Percentiles rank a stretch among this genome's conserved stretches.
Evolutionary conservation across 2,797 vertebrate species (phyloP).

Genomic region (Echiichthys vipera): DNA sequence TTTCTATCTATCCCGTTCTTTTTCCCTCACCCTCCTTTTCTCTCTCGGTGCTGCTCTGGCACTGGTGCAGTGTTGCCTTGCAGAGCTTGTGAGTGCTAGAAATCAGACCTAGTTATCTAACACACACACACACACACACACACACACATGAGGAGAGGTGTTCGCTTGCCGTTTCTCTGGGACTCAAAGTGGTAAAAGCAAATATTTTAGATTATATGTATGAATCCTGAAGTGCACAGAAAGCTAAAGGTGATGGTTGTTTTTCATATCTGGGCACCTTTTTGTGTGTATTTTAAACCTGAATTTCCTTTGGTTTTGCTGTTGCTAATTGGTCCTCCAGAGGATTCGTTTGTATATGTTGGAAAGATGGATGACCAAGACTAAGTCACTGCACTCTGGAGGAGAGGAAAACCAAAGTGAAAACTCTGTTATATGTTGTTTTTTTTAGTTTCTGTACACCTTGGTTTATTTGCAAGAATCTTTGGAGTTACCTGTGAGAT

Average conservation of each 20-base stretch:
- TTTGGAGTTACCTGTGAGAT: constrained; percentile 8
- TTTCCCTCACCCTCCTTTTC: constrained; percentile 50
- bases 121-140: constrained; percentile 49
- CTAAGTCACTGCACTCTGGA: constrained; percentile 51
- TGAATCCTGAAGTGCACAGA: constrained; percentile 33
- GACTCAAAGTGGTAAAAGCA: constrained; percentile 37
- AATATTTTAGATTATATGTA: constrained; percentile 32
- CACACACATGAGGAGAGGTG: constrained; percentile 49
- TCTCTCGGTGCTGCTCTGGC: constrained; percentile 57
- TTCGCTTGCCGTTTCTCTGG: constrained; percentile 44
- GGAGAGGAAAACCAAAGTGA: constrained; percentile 45
- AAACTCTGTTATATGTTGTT: constrained; percentile 37
- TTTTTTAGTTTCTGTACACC: constrained; percentile 20
- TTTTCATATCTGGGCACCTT: constrained; percentile 42
- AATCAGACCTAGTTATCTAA: constrained; percentile 78
- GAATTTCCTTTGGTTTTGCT: constrained; percentile 57
- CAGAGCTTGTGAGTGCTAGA: constrained; percentile 69
- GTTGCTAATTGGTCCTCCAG: constrained; percentile 76
- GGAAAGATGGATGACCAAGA: constrained; percentile 73
- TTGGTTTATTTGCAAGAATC: constrained; percentile 25
- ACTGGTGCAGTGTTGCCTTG: constrained; percentile 78
- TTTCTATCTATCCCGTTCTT: constrained; percentile 14
- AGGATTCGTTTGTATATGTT: constrained; percentile 65
- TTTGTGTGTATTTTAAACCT: constrained; percentile 46
- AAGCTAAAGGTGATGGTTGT: constrained; percentile 48